These are phyloP conservation scores for Phylloscopus collybita DNA, from an alignment of 2,797 vertebrate genomes.

Conservation along the genomic window DNA sequence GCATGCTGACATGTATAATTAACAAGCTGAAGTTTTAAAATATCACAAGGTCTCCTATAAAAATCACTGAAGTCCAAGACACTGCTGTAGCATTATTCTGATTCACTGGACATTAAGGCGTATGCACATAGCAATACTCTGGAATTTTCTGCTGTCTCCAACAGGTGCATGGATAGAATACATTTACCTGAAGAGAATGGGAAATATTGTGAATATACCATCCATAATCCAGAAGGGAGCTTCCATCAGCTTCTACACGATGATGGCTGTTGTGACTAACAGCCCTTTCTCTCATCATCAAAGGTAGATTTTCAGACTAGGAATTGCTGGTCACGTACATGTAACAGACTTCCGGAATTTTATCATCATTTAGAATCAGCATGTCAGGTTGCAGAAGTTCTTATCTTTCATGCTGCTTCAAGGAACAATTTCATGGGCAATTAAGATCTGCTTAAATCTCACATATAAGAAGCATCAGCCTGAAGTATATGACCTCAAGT, in stretches of 20 bases:
- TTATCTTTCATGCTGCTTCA: slow-evolving; percentile 37
- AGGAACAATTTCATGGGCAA: neutral
- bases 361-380: slow-evolving; percentile 24
- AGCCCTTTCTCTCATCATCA: slow-evolving; percentile 71
- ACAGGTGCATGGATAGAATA: slow-evolving; percentile 77
- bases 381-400: slow-evolving; percentile 39
- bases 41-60: slow-evolving; percentile 36
- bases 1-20: slow-evolving; percentile 19
- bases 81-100: slow-evolving; percentile 63
- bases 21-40: slow-evolving; percentile 40
- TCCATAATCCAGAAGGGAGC: slow-evolving; percentile 74
- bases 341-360: slow-evolving; percentile 45
- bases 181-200: slow-evolving; percentile 75
- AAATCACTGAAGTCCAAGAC: slow-evolving; percentile 48
- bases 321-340: slow-evolving; percentile 57
- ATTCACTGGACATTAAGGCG: slow-evolving; percentile 67
- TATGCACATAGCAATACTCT: slow-evolving; percentile 75
- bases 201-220: slow-evolving; percentile 71
- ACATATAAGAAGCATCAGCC: neutral
- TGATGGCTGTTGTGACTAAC: slow-evolving; percentile 76
- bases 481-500: slow-evolving; percentile 8
- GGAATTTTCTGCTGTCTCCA: slow-evolving; percentile 78
- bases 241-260: slow-evolving; percentile 76
- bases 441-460: slow-evolving; percentile 4
- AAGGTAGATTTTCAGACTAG: slow-evolving; percentile 77